phyloP scores from a whole-genome alignment of 2,888 invertebrate species.

The Callinectes sapidus region DNA sequence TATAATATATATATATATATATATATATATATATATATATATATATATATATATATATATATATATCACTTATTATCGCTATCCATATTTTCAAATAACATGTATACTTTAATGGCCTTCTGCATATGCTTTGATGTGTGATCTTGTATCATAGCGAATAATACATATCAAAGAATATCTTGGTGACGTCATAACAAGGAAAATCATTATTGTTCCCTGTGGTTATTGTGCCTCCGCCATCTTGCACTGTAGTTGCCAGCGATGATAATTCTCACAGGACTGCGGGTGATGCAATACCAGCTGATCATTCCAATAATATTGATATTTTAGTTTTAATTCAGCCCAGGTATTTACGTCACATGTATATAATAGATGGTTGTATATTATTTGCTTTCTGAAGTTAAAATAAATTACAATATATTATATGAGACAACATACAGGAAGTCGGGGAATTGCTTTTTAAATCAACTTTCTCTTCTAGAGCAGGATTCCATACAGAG shows the following conservation, averaged over 20 bases:
- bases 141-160: not conserved
- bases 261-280: not conserved
- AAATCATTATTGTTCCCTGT: not conserved
- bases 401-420: not conserved
- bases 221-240: conserved; percentile 18
- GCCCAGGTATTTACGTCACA: not conserved
- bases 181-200: not conserved
- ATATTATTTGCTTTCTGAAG: not conserved
- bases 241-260: not conserved
- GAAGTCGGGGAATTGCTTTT: not conserved
- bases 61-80: not conserved
- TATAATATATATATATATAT: no score
- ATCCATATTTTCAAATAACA: not conserved
- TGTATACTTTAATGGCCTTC: no score
- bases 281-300: conserved; percentile 64
- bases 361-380: not conserved
- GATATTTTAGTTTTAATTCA: not conserved
- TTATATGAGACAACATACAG: not conserved
- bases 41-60: no score
- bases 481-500: not conserved
- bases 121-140: not conserved
- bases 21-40: no score
- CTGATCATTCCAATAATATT: conserved; percentile 60
- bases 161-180: not conserved
- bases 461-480: conserved; percentile 12